Base-by-base conservation (phyloP, 2,113 vertebrate genomes). In the Gymnocephalus cernua region DNA sequence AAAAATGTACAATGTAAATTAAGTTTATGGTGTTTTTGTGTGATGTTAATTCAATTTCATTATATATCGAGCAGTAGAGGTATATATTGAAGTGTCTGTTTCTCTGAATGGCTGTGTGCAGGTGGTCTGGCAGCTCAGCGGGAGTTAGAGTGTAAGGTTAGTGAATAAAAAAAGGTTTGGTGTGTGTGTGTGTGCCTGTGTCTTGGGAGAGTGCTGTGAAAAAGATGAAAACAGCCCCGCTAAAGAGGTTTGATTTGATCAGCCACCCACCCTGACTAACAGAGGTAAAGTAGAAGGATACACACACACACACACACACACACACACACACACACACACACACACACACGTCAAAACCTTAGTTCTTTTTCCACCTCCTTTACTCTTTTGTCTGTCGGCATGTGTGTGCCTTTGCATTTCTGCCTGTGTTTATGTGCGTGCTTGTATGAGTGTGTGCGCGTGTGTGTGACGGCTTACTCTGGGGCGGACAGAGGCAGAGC, bases 201-300 rank as follows among this genome's bases (percentile, higher is more conserved):
- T 58, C 69, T 83, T 66, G 59, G 82, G 79, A 82, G 84, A 61
- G 63, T 89, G 80, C 51, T 80, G 70, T 56, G 64, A 87, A 78
- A 88, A 75, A 91, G 85, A 92, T 94, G 74, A 92, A 94, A 93
- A 92, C 79, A 83, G 57, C 41, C 44, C 72, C 41, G 67, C 76
- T 88, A 82, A 90, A 91, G 85, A 87, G 80, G 82, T 87, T 88
- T 93, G 90, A 90, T 93, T 93, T 93, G 89, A 92, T 88, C 66
- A 77, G 90, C 84, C 87, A 83, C 88, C 83, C 90, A 92, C 81
- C 75, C 88, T 4, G 88, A 85, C 65, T 35, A 85, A 82, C 80
- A 70, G 83, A 88, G 78, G 47, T 86, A 79, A 84, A 90, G 83
- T 47, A 86, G 53, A 80, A 80, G 84, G 25, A 56, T n/a, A 59